Base-by-base conservation (phyloP, 92 coral and sea anemone genomes). In the Metridium senile region DNA sequence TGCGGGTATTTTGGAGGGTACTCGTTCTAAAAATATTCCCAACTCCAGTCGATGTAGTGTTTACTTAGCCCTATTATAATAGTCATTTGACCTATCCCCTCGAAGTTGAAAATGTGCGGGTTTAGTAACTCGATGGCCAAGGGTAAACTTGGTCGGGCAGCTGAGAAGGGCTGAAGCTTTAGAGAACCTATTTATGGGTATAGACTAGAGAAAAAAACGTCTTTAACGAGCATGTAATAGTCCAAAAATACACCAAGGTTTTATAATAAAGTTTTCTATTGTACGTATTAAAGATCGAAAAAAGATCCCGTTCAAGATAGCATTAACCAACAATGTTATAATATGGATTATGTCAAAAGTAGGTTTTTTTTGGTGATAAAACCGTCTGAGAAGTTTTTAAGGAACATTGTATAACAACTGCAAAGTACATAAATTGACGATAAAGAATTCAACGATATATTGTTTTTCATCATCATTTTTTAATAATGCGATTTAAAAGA, bases 101-200 rank as follows among this genome's bases (percentile, higher is more conserved):
- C 21, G 67, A 29, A 33, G 26, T 21, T 13, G 45, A 52, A 33
- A 27, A 32, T n/a, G 53, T 33, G 76, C 33, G 65, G 22, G 78
- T 25, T 57, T 73, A 20, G 68, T 45, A 23, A 13, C 46, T 58
- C 13, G 66, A 58, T 32, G 33, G 63, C n/a, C 8, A 63, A 11
- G 27, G 33, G 65, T 73, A 27, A 16, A 51, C 65, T 52, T 58
- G 78, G 32, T 34, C 31, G 78, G 68, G 34, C 78, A 73, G 78
- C 56, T 73, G 78, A 58, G 62, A 17, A 16, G 2, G 17, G 3
- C 25, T 54, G n/a, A 20, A 21, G 3, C 21, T 20, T 3, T 54
- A 54, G 23, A 6, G 23, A 16, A 54, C 59, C 59, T 21, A 54
- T 54, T 54, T 54, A 54, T 16, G 59, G 59, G 59, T 54, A 54